Evolutionary conservation across 2,888 invertebrate genomes (phyloP), one percentile per base, ranked within the genome.

Genomic region (Tinea trinotella): DNA sequence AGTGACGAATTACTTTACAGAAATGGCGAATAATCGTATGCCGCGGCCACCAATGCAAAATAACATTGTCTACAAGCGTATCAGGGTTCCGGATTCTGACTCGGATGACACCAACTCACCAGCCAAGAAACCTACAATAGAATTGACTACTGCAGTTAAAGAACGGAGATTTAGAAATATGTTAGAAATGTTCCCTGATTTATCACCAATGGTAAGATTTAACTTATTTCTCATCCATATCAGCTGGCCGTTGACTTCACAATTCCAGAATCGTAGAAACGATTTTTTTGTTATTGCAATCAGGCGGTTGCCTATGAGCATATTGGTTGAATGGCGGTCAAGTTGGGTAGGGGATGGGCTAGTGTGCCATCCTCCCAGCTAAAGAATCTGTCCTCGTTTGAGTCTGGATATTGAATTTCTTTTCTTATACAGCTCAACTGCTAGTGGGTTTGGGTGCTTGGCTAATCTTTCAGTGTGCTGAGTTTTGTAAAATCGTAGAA

Each of bases 81-180:
- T 87, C 56, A 65, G 82, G 12, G 40, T 85, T 10, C 74, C 70
- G 13, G 87, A 88, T 65, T 89, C 89, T 0, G 89, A 89, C 62
- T 88, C 89, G 0, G 89, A 89, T 56, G 84, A 84, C 46, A 58
- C 74, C 5, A 36, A 12, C 4, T 63, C 77, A 10, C 80, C 85
- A 0, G 68, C 71, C 0, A 76, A 78, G 62, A 74, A 73, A 52
- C 63, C 56, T 13, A 44, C 60, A 13, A 57, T 62, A 13, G 76
- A 82, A 59, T 67, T 88, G 4, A 80, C 87, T 2, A 71, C 76
- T 0, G 70, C 77, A 44, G 78, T 88, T n/a, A 88, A 87, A 59
- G 89, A 90, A 62, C 79, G 87, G 54, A 79, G 89, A 57, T 88
- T 91, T 65, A 84, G 87, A 65, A 90, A 90, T 69, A 87, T 91